Evolutionary conservation across 2,113 vertebrate species (phyloP), one percentile per base, ranked within the genome.

Genomic region (Hiodon alosoides): DNA sequence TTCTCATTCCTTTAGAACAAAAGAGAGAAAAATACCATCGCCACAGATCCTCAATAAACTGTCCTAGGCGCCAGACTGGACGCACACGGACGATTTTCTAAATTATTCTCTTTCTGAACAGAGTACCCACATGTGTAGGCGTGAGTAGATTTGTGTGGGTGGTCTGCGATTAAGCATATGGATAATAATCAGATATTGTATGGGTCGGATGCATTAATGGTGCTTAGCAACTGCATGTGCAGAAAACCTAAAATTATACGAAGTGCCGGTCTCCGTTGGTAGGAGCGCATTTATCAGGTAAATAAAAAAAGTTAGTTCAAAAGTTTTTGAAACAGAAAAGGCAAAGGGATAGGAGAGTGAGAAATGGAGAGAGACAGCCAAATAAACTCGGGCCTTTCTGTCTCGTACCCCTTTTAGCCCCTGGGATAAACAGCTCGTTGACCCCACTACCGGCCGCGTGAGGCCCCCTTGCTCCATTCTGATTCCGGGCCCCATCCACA

Each of bases 401-500:
- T 4, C 10, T 66, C 67, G 73, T 73, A 50, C 76, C 66, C 79
- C 79, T 68, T 77, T 84, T 79, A 81, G 69, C 79, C 67, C 69
- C 62, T 71, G 69, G 69, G 79, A 79, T 82, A 83, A 81, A 77
- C 84, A 85, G 82, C 77, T 76, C 68, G 70, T 80, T 84, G 84
- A 87, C 83, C 83, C 78, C 57, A 67, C 67, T 67, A 67, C 7
- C 77, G 59, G 71, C 73, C 77, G 77, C 78, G 82, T 83, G 83
- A 82, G 55, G 81, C 80, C 9, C 79, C 8, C 11, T 57, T 17
- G 78, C 75, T 5, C 67, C 65, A 79, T 80, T 73, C 79, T 60
- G 76, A 79, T 85, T 78, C 67, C 46, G 59, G 70, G 9, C 57
- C 14, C 51, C 31, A 61, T 46, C 59, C 16, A 46, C 48, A 14